Conservation (phyloP, 1,140 invertebrate genomes). For the Samia ricini region DNA sequence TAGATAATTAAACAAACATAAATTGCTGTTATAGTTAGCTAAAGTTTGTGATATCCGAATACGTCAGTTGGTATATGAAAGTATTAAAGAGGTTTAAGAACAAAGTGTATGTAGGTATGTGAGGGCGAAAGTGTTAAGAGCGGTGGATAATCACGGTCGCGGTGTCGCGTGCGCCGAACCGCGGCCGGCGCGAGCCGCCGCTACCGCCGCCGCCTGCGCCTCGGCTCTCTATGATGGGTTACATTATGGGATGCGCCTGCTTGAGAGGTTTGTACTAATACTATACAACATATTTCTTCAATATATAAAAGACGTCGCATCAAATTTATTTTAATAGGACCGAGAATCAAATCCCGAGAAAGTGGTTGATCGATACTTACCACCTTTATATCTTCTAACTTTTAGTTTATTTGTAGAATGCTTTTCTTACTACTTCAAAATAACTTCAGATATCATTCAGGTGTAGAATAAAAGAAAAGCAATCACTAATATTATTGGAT, state of each 20-base stretch:
- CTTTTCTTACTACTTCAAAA: too few relatives aligned
- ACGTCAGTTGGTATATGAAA: not conserved
- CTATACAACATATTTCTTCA: not conserved
- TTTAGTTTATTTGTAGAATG: too few relatives aligned
- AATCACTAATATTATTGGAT: not conserved
- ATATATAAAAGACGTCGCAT: not conserved
- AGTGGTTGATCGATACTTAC: too few relatives aligned
- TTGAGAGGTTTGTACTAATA: slow-evolving; percentile 85
- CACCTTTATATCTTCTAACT: too few relatives aligned
- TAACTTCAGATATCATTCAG: too few relatives aligned
- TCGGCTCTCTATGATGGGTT: slow-evolving; percentile 86
- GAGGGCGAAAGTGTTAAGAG: slow-evolving; percentile 41
- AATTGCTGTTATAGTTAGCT: not conserved
- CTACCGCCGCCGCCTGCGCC: slow-evolving; percentile 63
- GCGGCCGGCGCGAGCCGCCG: slow-evolving; percentile 71
- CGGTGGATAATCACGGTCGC: slow-evolving; percentile 50
- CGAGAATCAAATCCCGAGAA: not conserved
- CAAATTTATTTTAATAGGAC: not conserved
- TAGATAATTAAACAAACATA: not conserved
- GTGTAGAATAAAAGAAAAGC: not conserved
- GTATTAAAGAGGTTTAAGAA: not conserved
- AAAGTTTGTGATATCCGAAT: not conserved
- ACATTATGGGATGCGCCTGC: slow-evolving; percentile 93
- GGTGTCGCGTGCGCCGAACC: slow-evolving; percentile 65
- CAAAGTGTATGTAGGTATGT: slow-evolving; percentile 8